A percentile compares a stretch with the other conserved stretches of the same genome.
Evolutionary conservation across 2,797 vertebrate genomes (phyloP).

Genomic region (Anguilla pacifica): DNA sequence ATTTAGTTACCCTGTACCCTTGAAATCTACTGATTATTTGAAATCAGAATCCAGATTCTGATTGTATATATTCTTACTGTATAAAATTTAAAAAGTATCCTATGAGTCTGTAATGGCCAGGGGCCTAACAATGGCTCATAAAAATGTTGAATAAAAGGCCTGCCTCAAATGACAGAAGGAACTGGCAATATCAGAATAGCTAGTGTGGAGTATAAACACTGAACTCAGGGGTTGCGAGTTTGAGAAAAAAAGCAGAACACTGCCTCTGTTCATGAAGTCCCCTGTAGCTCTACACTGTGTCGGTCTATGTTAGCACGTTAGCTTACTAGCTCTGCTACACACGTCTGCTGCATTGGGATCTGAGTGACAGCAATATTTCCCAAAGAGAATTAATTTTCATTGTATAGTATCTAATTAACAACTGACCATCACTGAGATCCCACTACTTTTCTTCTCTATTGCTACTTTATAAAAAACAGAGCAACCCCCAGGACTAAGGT

Average conservation of each 20-base stretch:
- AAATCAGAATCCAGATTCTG: too few relatives aligned
- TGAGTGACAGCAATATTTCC: constrained; percentile 21
- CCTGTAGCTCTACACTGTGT: background rate
- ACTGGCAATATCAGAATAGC: background rate
- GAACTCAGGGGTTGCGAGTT: background rate
- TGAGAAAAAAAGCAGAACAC: background rate
- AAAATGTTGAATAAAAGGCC: background rate
- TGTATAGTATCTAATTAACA: background rate
- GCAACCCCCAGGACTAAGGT: background rate
- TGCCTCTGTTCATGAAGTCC: background rate
- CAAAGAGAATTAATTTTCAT: constrained; percentile 7
- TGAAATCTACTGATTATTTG: too few relatives aligned
- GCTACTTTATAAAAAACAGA: background rate
- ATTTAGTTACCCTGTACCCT: too few relatives aligned
- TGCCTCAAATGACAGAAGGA: background rate
- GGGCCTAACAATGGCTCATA: background rate
- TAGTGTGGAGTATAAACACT: background rate
- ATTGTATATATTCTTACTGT: too few relatives aligned
- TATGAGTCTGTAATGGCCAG: background rate
- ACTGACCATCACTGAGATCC: background rate
- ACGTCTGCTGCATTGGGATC: background rate
- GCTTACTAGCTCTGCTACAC: background rate
- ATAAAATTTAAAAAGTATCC: too few relatives aligned
- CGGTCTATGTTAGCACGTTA: background rate
- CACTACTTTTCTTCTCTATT: constrained; percentile 20